These are phyloP conservation scores for Drosophila sproati DNA, from an alignment of 1,140 invertebrate species.

Conservation along the genomic window DNA sequence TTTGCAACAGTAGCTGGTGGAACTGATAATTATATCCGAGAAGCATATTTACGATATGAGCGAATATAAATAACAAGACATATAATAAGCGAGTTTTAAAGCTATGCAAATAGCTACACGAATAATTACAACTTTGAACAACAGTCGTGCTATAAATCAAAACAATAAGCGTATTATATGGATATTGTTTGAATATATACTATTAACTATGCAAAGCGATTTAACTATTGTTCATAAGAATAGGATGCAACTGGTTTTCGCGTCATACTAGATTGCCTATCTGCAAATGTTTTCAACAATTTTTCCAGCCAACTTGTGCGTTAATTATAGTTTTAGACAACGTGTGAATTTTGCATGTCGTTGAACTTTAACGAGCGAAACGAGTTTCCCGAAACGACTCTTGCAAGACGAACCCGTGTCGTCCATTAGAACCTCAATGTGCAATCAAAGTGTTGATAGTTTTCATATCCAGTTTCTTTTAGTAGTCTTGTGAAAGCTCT, in stretches of 20 bases:
- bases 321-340: constrained; percentile 9
- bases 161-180: constrained; percentile 13
- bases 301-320: background rate
- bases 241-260: constrained; percentile 14
- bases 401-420: constrained; percentile 4
- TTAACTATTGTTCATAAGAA: constrained; percentile 3
- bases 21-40: constrained; percentile 2
- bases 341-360: constrained; percentile 25
- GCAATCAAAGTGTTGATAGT: background rate
- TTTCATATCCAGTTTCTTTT: background rate
- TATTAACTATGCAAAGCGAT: constrained; percentile 5
- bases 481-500: background rate
- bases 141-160: constrained; percentile 17
- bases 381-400: constrained; percentile 23
- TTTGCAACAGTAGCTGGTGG: background rate
- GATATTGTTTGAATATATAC: constrained; percentile 3
- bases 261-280: background rate
- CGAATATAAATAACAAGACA: background rate
- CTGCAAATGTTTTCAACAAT: background rate
- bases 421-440: background rate
- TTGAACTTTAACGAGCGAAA: constrained; percentile 33
- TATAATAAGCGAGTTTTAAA: constrained; percentile 7
- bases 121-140: constrained; percentile 16
- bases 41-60: constrained; percentile 2
- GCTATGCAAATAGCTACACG: constrained; percentile 32